Base-by-base conservation (phyloP, 2,113 vertebrate genomes). In the Aptenodytes forsteri region DNA sequence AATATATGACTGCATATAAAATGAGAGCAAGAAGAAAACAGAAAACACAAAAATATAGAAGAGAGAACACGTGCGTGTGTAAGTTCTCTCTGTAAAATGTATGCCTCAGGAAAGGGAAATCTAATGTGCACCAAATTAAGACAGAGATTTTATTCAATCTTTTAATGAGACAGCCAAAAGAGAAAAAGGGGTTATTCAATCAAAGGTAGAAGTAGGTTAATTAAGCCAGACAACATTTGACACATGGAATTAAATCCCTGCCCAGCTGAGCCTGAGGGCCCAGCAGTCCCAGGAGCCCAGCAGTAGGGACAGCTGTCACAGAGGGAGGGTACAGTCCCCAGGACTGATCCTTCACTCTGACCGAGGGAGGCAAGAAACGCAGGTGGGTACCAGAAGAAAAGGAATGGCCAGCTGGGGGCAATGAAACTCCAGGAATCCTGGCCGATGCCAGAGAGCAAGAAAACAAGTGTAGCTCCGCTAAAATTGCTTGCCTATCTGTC, bases 321-420 rank as follows among this genome's bases (percentile, higher is more conserved):
- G 29, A 52, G 50, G 38, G 20, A 87, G 46, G 75, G 13, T 30
- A 23, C 38, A 12, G 13, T 29, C 46, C 73, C 46, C 42, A 22
- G 64, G 15, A 10, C 50, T 34, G 38, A 70, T 56, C 30, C 44
- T 23, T 52, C 62, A 2, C 34, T 29, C 67, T 14, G 44, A 9
- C 54, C 2, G 0, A 2, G 13, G 21, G 46, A 75, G n/a, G 40
- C 16, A 26, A 13, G 61, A 70, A 66, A n/a, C 1, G 2, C 76
- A 59, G 76, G 55, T 92, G 79, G 86, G 42, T 32, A 52, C 52
- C 61, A 82, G 30, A 79, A 44, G 30, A 61, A 52, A 30, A 76
- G 32, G 27, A 95, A 69, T 27, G 83, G 81, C 95, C 96, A 94
- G 95, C 30, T 93, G 95, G 70, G 96, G 94, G 96, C 97, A 96